phyloP scores from a whole-genome alignment of 2,113 vertebrate species.

The Istiophorus platypterus region DNA sequence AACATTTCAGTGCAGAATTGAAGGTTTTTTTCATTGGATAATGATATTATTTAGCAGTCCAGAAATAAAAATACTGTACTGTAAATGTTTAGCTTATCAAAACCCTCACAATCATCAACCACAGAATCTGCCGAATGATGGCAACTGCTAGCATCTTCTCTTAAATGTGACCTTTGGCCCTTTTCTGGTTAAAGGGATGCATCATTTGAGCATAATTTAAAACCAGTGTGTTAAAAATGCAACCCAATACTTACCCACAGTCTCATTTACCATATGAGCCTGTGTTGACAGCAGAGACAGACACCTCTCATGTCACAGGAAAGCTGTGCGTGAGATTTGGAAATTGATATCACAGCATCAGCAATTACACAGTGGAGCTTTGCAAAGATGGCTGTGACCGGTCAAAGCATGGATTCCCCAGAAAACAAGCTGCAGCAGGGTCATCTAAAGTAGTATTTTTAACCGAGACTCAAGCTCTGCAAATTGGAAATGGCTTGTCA shows the following conservation, averaged over 20 bases:
- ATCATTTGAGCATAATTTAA: constrained; percentile 5
- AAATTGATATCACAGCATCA: background rate
- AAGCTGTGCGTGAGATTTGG: background rate
- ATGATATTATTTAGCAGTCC: background rate
- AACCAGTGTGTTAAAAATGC: constrained; percentile 12
- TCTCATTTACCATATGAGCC: constrained; percentile 10
- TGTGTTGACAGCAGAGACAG: constrained; percentile 7
- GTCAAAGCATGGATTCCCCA: no score
- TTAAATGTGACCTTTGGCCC: constrained; percentile 27
- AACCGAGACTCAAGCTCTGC: no score
- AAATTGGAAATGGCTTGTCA: no score
- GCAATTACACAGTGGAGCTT: no score
- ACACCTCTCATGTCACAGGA: background rate
- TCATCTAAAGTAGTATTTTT: no score
- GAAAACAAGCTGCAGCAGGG: no score
- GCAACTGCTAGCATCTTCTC: background rate
- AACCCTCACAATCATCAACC: constrained; percentile 19
- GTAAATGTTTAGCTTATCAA: background rate
- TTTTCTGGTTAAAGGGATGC: constrained; percentile 18
- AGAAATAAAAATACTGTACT: background rate
- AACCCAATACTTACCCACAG: background rate
- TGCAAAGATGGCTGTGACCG: no score
- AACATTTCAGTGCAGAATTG: background rate
- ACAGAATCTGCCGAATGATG: background rate
- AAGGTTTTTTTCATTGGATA: background rate